These are phyloP conservation scores for Brachyptera risi DNA, from an alignment of 2,888 invertebrate species.

Conservation along the genomic window DNA sequence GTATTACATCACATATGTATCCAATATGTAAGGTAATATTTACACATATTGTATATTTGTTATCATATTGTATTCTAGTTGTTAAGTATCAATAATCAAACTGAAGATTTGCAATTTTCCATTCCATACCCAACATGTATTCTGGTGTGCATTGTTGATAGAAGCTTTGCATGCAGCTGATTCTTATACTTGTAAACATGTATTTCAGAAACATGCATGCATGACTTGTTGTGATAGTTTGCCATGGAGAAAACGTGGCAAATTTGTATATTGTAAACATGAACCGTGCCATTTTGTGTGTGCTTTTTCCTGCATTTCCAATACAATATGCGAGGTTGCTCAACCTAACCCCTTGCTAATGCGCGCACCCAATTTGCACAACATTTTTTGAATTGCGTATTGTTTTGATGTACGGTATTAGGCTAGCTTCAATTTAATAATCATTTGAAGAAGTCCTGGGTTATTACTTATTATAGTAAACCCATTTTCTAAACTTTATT, in stretches of 20 bases:
- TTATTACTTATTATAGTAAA: no score
- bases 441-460: no score
- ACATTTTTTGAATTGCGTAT: no score
- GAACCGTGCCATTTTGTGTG: slow-evolving; percentile 18
- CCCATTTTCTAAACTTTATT: no score
- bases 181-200: slow-evolving; percentile 9
- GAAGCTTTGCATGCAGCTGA: not conserved
- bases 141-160: slow-evolving; percentile 13
- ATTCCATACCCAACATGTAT: slow-evolving; percentile 28
- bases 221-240: slow-evolving; percentile 23
- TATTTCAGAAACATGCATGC: not conserved
- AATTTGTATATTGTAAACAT: slow-evolving; percentile 12
- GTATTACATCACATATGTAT: not conserved
- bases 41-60: slow-evolving; percentile 30
- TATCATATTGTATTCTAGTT: slow-evolving; percentile 29
- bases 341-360: no score
- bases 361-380: no score
- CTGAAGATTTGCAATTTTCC: slow-evolving; percentile 26
- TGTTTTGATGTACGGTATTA: no score
- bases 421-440: no score
- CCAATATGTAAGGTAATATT: slow-evolving; percentile 5
- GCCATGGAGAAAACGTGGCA: slow-evolving; percentile 13
- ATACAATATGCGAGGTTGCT: no score
- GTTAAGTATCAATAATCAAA: slow-evolving; percentile 17
- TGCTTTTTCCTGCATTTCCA: slow-evolving; percentile 14